Conservation (phyloP, 2,113 vertebrate species). For the Leucopsar rothschildi region DNA sequence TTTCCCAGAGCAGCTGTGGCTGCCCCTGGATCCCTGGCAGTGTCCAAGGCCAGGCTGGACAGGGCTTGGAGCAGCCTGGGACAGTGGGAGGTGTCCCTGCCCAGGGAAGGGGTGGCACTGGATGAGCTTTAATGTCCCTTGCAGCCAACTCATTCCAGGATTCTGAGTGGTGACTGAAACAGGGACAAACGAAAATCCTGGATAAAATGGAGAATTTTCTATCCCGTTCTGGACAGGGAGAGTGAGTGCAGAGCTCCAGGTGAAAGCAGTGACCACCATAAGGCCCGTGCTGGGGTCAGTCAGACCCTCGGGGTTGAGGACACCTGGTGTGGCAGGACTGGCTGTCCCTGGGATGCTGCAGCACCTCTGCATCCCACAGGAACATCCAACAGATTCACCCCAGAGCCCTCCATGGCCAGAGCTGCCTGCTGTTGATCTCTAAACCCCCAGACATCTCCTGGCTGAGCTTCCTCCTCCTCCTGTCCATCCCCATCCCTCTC, state of each 20-base stretch:
- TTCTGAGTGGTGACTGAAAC: not conserved
- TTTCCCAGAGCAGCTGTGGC: not conserved
- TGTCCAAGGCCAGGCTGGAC: not conserved
- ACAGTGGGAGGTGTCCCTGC: not conserved
- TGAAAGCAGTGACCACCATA: not conserved
- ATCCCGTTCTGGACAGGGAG: not conserved
- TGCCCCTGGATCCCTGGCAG: not conserved
- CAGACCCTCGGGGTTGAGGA: rapidly evolving
- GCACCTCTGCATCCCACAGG: not conserved
- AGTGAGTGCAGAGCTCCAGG: not conserved
- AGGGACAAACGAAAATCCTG: not conserved
- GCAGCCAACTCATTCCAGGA: not conserved
- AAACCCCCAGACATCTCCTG: not conserved
- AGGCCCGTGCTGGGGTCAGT: too few species aligned
- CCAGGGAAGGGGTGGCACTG: not conserved
- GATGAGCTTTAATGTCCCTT: rapidly evolving
- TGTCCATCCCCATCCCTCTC: not conserved
- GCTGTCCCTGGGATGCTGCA: not conserved
- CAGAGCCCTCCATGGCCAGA: not conserved
- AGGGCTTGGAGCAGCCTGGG: not conserved
- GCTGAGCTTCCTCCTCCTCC: not conserved
- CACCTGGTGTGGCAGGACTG: not conserved
- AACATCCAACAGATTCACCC: rapidly evolving
- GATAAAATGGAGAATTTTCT: not conserved
- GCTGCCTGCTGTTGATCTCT: not conserved